These are phyloP conservation scores for Nannoperca obscura DNA, from an alignment of 2,797 vertebrate genomes.

Conservation along the genomic window DNA sequence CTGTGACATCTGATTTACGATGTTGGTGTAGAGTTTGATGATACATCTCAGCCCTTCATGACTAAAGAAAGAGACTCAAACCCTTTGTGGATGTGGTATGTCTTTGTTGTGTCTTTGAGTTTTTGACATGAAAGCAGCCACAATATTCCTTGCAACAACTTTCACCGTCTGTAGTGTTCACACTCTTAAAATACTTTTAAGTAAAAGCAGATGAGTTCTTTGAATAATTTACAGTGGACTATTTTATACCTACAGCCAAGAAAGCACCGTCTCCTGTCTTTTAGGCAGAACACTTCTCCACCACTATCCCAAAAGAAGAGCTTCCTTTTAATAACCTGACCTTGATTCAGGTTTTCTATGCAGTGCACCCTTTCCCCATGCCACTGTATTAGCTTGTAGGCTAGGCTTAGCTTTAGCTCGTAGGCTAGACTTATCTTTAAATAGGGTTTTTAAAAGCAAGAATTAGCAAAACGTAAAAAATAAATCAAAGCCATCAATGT, in stretches of 20 bases:
- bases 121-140: constrained; percentile 15
- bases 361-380: not conserved
- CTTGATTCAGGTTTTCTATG: constrained; percentile 19
- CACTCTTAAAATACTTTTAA: constrained; percentile 61
- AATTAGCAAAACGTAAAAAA: not conserved
- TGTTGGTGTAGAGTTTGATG: not conserved
- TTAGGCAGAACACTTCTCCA: constrained; percentile 19
- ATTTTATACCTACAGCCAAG: constrained; percentile 54
- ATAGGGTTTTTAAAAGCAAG: not conserved
- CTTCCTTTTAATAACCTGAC: constrained; percentile 23
- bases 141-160: not conserved
- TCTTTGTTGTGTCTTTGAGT: constrained; percentile 13
- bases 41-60: not conserved
- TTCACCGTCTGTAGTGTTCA: constrained; percentile 1
- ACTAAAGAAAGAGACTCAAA: not conserved
- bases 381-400: not conserved
- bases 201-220: constrained; percentile 57
- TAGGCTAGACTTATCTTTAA: not conserved
- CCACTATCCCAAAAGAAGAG: constrained; percentile 20
- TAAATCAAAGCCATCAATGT: not conserved
- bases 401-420: not conserved
- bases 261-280: constrained; percentile 32
- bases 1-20: constrained; percentile 4
- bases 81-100: not conserved
- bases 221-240: constrained; percentile 70